A percentile compares a stretch with the other conserved stretches of the same genome.
phyloP scores from a whole-genome alignment of 2,797 vertebrate species.

The Malurus leucopterus region DNA sequence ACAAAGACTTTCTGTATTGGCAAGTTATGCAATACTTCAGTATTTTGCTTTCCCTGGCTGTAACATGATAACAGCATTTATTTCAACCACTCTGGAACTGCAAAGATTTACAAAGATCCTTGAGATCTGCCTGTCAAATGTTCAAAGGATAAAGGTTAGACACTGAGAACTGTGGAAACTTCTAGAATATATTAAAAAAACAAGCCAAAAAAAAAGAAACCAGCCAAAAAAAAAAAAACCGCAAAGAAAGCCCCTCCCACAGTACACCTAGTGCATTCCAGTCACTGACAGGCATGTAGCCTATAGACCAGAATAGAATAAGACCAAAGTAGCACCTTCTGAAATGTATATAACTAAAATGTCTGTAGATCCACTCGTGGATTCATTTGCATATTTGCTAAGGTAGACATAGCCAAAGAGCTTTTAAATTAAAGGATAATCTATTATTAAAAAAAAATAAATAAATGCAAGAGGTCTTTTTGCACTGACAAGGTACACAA shows the following conservation, averaged over 20 bases:
- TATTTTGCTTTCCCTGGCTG: not conserved
- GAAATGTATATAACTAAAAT: not conserved
- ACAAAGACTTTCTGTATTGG: not conserved
- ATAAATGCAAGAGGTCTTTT: not conserved
- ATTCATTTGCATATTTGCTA: not conserved
- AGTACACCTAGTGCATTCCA: not conserved
- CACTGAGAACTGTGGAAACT: not conserved
- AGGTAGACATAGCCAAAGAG: not conserved
- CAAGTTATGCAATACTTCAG: not conserved
- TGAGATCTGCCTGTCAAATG: not conserved
- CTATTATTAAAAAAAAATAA: not conserved
- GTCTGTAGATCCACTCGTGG: not conserved
- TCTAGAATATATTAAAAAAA: not conserved
- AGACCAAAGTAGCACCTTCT: not conserved
- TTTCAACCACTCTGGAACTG: not conserved
- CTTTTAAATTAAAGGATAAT: not conserved
- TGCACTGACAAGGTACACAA: not conserved
- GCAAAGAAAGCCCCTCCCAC: not conserved
- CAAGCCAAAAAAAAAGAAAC: too few relatives aligned
- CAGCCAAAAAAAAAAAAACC: too few relatives aligned
- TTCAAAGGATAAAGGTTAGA: not conserved
- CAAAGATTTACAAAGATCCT: constrained; percentile 1
- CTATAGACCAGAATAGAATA: not conserved
- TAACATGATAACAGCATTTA: not conserved
- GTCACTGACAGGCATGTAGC: not conserved